Percentiles rank a stretch among this genome's conserved stretches.
Evolutionary conservation across 2,797 vertebrate genomes (phyloP).

Genomic region (Trematocara caparti): DNA sequence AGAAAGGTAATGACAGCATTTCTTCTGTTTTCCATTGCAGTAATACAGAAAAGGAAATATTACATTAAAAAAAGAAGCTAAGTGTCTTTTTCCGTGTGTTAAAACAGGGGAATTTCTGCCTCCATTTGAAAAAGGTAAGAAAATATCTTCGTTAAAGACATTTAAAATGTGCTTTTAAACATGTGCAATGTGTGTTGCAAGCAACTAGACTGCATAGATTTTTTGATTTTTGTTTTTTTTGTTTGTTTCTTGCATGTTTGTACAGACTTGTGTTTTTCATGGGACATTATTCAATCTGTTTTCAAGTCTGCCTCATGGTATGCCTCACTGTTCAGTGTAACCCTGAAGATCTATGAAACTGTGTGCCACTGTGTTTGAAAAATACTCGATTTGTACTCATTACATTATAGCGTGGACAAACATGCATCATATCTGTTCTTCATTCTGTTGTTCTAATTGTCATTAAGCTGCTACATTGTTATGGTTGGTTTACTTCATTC

Average conservation of each 20-base stretch:
- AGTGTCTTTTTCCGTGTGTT: background rate
- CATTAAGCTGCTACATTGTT: background rate
- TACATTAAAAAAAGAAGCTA: background rate
- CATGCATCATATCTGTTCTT: background rate
- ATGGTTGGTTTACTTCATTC: slow-evolving; percentile 6
- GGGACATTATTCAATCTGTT: background rate
- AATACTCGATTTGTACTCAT: background rate
- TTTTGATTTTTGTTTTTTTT: background rate
- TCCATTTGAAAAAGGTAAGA: slow-evolving; percentile 72
- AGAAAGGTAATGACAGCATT: slow-evolving; percentile 63
- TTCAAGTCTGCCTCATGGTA: background rate
- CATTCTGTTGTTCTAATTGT: slow-evolving; percentile 1
- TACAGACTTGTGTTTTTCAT: background rate
- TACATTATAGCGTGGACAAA: background rate
- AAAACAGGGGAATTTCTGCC: slow-evolving; percentile 73
- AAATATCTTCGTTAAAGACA: background rate
- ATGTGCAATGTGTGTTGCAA: background rate
- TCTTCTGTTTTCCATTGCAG: background rate
- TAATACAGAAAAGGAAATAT: background rate
- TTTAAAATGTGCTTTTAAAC: background rate
- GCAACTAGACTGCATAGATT: slow-evolving; percentile 7
- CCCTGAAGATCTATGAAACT: background rate
- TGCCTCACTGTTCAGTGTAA: background rate
- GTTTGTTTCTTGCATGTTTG: slow-evolving; percentile 17
- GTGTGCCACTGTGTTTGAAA: background rate